Evolutionary conservation across 1,140 invertebrate species (phyloP), one percentile per base, ranked within the genome.

Genomic region (Sminthurinus signatus): DNA sequence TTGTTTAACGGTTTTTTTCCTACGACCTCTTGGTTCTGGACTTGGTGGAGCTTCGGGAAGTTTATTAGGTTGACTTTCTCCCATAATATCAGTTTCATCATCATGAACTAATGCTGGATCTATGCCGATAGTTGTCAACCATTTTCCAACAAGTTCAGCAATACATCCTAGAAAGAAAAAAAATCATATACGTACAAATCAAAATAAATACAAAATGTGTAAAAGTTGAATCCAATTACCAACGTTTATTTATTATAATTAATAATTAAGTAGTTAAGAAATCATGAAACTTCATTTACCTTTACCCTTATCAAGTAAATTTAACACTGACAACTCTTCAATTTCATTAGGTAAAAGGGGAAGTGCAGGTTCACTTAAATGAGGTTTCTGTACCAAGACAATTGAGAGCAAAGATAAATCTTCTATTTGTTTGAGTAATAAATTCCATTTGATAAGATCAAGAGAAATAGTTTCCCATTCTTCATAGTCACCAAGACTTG

Each of bases 381-480:
- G 80, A 32, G 88, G 74, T 56, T 86, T 79, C 42, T 85, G 84
- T n/a, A 67, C 67, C 10, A 81, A 67, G n/a, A 81, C 69, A 52
- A 75, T 74, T 71, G 85, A 85, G 4, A 96, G 76, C 54, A 89
- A 80, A 4, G 89, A 83, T 39, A 94, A 82, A 76, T 95, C 91
- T 75, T 96, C 92, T 61, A 96, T 79, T 79, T 93, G 93, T 63
- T 86, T 88, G 23, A 91, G 87, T 10, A 95, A 76, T 29, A 92
- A 75, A 23, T 86, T 87, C 87, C 93, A 95, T 74, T 88, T 83
- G 61, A 89, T 87, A 69, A 86, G 84, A 74, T 95, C 91, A 64
- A 87, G 83, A 17, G 88, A 88, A 21, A 94, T 80, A 61, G 85
- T 85, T 76, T 94, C 91, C 88, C 88, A 94, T 29, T 86, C 83